Evolutionary conservation across 2,113 vertebrate genomes (phyloP).

Genomic region (Erythrocebus patas): DNA sequence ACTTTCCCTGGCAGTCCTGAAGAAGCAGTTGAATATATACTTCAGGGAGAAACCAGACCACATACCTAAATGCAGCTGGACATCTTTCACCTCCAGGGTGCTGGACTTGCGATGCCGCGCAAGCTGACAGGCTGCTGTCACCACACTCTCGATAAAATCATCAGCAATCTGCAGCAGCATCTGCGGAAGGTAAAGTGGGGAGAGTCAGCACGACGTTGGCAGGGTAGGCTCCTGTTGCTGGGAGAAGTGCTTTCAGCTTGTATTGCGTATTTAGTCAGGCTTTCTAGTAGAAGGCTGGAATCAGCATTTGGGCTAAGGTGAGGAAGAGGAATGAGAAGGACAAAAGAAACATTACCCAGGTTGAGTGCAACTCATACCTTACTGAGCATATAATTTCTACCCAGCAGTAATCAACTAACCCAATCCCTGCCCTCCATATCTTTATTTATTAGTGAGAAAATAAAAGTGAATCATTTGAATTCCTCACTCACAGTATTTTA

Average conservation of each 20-base stretch:
- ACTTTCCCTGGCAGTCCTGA: not conserved
- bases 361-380: not conserved
- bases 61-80: conserved; percentile 96
- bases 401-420: not conserved
- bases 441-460: conserved; percentile 33
- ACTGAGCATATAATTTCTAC: not conserved
- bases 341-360: not conserved
- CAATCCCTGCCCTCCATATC: not conserved
- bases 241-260: not conserved
- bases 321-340: not conserved
- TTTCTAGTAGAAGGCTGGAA: not conserved
- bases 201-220: not conserved
- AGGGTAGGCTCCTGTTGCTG: not conserved
- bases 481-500: not conserved
- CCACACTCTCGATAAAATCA: conserved; percentile 98
- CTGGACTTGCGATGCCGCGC: conserved; percentile 97
- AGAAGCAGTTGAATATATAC: not conserved
- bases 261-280: not conserved
- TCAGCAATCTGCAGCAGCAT: conserved; percentile 98
- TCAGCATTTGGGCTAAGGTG: not conserved
- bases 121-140: conserved; percentile 96
- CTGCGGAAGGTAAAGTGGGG: conserved; percentile 74
- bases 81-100: conserved; percentile 98
- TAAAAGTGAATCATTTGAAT: not conserved
- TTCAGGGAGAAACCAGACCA: not conserved